Percentiles rank a stretch among this genome's conserved stretches.
Evolutionary conservation across 2,797 vertebrate species (phyloP).

Genomic region (Coracias cyanogaster): DNA sequence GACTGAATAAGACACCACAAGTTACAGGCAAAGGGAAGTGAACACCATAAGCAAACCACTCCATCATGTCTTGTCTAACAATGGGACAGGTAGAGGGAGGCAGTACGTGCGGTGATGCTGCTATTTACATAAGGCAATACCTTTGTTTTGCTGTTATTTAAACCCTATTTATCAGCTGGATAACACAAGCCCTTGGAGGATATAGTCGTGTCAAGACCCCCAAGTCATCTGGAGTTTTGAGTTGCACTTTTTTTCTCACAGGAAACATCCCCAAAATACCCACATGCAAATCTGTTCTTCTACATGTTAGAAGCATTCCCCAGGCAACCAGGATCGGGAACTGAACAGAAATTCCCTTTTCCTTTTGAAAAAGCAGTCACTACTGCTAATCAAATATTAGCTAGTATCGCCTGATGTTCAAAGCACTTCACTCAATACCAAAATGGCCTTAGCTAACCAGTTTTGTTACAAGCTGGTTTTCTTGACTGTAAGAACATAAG

Average conservation of each 20-base stretch:
- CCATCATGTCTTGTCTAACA: neutral
- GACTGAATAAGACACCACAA: neutral
- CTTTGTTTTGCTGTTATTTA: neutral
- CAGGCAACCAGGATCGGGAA: neutral
- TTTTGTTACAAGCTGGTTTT: neutral
- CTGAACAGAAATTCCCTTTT: slow-evolving; percentile 23
- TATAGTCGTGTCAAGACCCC: neutral
- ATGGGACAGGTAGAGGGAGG: neutral
- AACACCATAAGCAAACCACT: slow-evolving; percentile 5
- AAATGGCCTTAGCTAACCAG: neutral
- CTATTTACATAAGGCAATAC: neutral
- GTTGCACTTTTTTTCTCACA: neutral
- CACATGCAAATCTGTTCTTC: slow-evolving; percentile 19
- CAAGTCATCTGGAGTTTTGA: neutral
- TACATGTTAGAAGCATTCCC: slow-evolving; percentile 31
- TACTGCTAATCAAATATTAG: neutral
- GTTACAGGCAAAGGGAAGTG: neutral
- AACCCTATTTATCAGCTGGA: neutral
- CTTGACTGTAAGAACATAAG: accelerated
- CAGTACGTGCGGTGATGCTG: neutral
- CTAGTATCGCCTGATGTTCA: neutral
- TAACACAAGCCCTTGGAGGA: neutral
- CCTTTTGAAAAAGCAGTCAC: neutral
- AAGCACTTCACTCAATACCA: neutral
- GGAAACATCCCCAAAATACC: slow-evolving; percentile 1